These are phyloP conservation scores for Tipula unca DNA, from an alignment of 2,888 invertebrate genomes.

Conservation along the genomic window DNA sequence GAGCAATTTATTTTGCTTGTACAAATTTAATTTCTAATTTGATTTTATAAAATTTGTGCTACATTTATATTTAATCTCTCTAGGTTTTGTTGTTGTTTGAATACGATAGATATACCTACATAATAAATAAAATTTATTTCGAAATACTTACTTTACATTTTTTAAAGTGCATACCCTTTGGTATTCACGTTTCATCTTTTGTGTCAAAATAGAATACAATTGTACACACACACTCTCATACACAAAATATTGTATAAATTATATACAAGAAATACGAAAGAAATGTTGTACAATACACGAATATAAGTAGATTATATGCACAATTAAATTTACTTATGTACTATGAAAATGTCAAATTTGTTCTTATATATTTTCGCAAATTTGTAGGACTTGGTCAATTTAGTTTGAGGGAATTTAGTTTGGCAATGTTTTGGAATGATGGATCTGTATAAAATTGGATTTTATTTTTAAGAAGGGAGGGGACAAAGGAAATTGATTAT, in stretches of 20 bases:
- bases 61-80: not conserved
- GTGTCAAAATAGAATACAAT: not conserved
- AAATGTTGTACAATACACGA: not conserved
- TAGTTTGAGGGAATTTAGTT: not conserved
- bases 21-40: not conserved
- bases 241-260: not conserved
- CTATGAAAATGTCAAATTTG: not conserved
- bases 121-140: not conserved
- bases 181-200: conserved; percentile 14
- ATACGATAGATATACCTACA: not conserved
- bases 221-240: not conserved
- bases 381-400: not conserved
- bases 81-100: not conserved
- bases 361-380: not conserved
- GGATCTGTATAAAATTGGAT: not conserved
- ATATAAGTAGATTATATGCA: not conserved
- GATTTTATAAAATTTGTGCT: not conserved
- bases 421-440: not conserved
- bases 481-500: not conserved
- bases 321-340: not conserved
- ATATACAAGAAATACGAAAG: not conserved
- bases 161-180: conserved; percentile 2
- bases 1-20: not conserved
- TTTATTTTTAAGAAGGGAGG: not conserved
- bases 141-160: not conserved